phyloP scores from a whole-genome alignment of 1,140 invertebrate genomes.

The Dinoponera quadriceps region DNA sequence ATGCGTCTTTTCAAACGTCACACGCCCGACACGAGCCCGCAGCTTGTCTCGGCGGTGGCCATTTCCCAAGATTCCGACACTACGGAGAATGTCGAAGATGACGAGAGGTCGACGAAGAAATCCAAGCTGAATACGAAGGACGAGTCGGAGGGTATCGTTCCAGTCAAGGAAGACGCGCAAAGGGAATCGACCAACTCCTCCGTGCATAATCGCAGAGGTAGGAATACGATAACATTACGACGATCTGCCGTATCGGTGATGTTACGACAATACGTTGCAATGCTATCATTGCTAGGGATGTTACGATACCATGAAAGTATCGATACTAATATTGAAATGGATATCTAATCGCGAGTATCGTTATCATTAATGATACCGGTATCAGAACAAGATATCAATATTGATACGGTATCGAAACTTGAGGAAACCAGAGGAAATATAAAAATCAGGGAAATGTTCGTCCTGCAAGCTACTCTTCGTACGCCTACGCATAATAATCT shows the following conservation, averaged over 20 bases:
- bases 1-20: constrained; percentile 87
- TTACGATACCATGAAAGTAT: too few relatives aligned
- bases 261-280: not conserved
- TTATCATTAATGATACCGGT: too few relatives aligned
- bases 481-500: too few relatives aligned
- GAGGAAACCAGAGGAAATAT: too few relatives aligned
- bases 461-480: too few relatives aligned
- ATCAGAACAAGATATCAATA: too few relatives aligned
- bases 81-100: constrained; percentile 32
- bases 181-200: constrained; percentile 51
- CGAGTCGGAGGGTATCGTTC: not conserved
- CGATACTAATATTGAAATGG: too few relatives aligned
- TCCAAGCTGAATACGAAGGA: constrained; percentile 23
- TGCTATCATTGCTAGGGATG: too few relatives aligned
- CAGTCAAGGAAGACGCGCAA: constrained; percentile 34
- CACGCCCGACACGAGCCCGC: constrained; percentile 85
- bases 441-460: too few relatives aligned
- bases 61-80: constrained; percentile 81
- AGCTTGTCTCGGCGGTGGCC: constrained; percentile 86
- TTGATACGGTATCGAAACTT: too few relatives aligned
- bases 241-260: not conserved
- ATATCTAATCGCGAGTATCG: too few relatives aligned
- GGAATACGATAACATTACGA: not conserved
- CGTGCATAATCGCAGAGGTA: constrained; percentile 73
- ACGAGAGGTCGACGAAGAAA: constrained; percentile 14